phyloP scores from a whole-genome alignment of 2,888 invertebrate species.

The Stramonita haemastoma region DNA sequence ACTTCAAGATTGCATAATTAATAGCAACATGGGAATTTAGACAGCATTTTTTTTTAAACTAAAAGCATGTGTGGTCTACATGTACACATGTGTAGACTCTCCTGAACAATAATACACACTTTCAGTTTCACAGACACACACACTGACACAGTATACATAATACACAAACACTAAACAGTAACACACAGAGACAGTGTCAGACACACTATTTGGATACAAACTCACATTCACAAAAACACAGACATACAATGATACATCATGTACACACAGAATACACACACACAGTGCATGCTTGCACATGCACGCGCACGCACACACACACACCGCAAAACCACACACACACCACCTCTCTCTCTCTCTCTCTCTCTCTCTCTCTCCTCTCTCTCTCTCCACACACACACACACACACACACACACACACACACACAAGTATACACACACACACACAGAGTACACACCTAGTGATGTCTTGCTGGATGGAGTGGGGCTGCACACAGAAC shows the following conservation, averaged over 20 bases:
- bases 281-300: too few species aligned
- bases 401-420: not conserved
- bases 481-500: slow-evolving; percentile 94
- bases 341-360: not conserved
- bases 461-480: slow-evolving; percentile 89
- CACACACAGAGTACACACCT: slow-evolving; percentile 79
- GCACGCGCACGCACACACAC: too few species aligned
- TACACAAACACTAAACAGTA: not conserved
- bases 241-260: not conserved
- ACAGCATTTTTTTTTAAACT: too few species aligned
- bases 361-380: too few species aligned
- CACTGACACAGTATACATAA: too few species aligned
- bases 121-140: too few species aligned
- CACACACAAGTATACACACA: not conserved
- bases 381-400: not conserved
- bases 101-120: too few species aligned
- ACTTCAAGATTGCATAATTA: too few species aligned
- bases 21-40: too few species aligned
- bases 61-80: too few species aligned
- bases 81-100: too few species aligned
- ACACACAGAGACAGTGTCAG: not conserved
- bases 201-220: not conserved
- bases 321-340: not conserved
- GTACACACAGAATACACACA: not conserved
- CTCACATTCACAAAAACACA: not conserved